These are phyloP conservation scores for Leptopilina drosophilae DNA, from an alignment of 2,888 invertebrate genomes.

Conservation along the genomic window DNA sequence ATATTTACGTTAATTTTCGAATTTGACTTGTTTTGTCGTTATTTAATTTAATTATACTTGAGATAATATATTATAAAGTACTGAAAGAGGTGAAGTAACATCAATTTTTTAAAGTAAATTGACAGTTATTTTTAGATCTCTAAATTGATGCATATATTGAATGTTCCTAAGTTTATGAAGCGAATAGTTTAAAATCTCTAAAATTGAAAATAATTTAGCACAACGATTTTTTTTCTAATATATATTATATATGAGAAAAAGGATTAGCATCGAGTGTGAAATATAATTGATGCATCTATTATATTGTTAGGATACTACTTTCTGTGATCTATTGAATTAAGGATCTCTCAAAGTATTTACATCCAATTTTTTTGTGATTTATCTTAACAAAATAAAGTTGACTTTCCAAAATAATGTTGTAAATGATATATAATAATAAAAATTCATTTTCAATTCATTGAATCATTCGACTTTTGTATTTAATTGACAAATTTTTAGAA, in stretches of 20 bases:
- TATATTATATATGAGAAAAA: neutral
- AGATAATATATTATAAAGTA: no score
- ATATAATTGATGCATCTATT: slow-evolving; percentile 1
- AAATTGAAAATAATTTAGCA: slow-evolving; percentile 2
- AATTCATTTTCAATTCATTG: no score
- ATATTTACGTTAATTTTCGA: no score
- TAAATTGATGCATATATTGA: neutral
- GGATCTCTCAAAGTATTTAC: neutral
- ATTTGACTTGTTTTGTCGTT: no score
- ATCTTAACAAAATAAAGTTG: slow-evolving; percentile 33
- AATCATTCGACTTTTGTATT: no score
- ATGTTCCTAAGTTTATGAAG: neutral
- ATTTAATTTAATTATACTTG: no score
- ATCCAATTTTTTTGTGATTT: slow-evolving; percentile 3
- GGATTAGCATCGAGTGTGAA: slow-evolving; percentile 8
- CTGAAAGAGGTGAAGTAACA: no score
- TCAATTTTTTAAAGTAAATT: no score
- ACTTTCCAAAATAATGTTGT: slow-evolving; percentile 20
- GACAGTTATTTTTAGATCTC: neutral
- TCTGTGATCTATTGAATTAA: slow-evolving; percentile 22
- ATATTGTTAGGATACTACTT: slow-evolving; percentile 32
- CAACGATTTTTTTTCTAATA: neutral
- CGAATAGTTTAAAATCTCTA: neutral
- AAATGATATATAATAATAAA: no score
- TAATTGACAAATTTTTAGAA: no score